Conservation (phyloP, 2,113 vertebrate genomes). For the Scomber scombrus region DNA sequence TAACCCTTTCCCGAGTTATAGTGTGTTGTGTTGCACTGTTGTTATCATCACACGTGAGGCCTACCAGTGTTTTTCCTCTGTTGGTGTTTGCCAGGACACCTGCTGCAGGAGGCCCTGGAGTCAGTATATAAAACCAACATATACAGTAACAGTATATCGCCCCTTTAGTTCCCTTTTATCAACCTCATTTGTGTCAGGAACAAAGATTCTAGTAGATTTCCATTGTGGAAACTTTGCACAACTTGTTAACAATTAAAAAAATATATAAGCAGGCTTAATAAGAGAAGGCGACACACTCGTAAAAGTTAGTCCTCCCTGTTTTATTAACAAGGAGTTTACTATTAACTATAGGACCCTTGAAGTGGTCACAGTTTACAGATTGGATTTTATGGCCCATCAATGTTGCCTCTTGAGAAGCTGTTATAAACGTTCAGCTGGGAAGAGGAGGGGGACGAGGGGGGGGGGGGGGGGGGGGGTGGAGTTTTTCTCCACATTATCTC, state of each 20-base stretch:
- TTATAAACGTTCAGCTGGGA: conserved; percentile 48
- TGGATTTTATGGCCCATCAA: conserved; percentile 72
- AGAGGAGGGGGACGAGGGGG: background rate
- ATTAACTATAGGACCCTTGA: conserved; percentile 71
- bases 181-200: background rate
- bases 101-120: conserved; percentile 33
- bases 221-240: conserved; percentile 68
- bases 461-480: background rate
- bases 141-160: background rate
- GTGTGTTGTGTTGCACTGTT: background rate
- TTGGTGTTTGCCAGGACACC: conserved; percentile 41
- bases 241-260: conserved; percentile 54
- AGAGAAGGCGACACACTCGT: conserved; percentile 45
- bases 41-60: background rate
- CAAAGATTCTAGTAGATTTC: conserved; percentile 54
- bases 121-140: background rate
- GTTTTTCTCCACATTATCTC: conserved; percentile 19
- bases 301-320: conserved; percentile 61
- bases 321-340: conserved; percentile 74
- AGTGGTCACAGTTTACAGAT: conserved; percentile 70
- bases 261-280: conserved; percentile 51
- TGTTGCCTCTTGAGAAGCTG: conserved; percentile 34
- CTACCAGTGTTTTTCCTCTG: conserved; percentile 5
- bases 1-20: conserved; percentile 4
- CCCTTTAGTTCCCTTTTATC: background rate